Conservation (phyloP, 2,113 vertebrate species). For the Etia nguti region DNA sequence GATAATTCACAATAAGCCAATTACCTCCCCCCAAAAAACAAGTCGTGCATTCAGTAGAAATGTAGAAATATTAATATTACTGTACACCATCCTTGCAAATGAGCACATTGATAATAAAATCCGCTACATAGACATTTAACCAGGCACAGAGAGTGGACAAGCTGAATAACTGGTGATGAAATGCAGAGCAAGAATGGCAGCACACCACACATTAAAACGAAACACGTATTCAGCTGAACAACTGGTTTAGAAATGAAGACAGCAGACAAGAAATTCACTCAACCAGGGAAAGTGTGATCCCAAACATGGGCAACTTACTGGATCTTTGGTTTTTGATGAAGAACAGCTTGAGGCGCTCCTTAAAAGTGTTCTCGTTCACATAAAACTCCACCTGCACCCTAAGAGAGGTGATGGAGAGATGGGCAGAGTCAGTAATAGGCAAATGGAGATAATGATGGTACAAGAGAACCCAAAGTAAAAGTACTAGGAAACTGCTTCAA, state of each 20-base stretch:
- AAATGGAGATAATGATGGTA: not conserved
- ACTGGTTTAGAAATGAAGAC: not conserved
- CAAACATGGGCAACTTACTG: constrained; percentile 69
- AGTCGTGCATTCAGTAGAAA: not conserved
- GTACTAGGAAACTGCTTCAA: not conserved
- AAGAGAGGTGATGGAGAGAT: constrained; percentile 18
- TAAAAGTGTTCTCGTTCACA: constrained; percentile 84
- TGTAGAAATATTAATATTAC: not conserved
- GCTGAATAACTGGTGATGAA: constrained; percentile 22
- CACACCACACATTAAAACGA: not conserved
- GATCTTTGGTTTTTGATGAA: constrained; percentile 89
- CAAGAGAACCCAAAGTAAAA: not conserved
- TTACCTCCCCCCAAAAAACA: not conserved
- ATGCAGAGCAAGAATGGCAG: constrained; percentile 7
- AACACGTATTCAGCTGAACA: not conserved
- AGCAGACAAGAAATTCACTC: not conserved
- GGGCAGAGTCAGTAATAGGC: not conserved
- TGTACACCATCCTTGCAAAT: not conserved
- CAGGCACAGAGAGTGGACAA: not conserved
- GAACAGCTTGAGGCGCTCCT: constrained; percentile 83
- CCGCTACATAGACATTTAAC: not conserved
- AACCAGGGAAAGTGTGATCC: not conserved
- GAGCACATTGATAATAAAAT: not conserved
- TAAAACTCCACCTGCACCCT: constrained; percentile 85
- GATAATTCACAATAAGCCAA: not conserved